These are phyloP conservation scores for Musca vetustissima DNA, from an alignment of 1,140 invertebrate genomes.

Conservation along the genomic window DNA sequence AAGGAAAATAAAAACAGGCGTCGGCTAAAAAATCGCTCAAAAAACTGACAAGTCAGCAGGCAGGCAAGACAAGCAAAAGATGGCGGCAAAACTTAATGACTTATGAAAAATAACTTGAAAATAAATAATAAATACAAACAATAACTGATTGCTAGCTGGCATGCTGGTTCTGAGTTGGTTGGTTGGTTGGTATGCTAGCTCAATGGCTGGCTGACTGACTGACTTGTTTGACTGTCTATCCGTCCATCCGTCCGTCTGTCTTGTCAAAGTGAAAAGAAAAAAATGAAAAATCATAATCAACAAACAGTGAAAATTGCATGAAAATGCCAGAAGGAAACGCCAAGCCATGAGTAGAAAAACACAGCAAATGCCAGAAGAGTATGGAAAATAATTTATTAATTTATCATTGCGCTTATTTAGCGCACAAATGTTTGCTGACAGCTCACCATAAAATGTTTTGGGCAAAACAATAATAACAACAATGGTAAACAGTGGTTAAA, in stretches of 20 bases:
- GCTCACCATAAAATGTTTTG: constrained; percentile 7
- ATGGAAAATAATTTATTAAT: constrained; percentile 39
- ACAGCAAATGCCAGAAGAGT: background rate
- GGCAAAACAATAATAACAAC: too few relatives aligned
- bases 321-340: background rate
- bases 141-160: too few relatives aligned
- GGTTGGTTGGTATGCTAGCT: too few relatives aligned
- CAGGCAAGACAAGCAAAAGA: background rate
- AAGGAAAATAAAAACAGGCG: background rate
- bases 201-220: too few relatives aligned
- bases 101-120: constrained; percentile 26
- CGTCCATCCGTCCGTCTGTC: too few relatives aligned
- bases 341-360: background rate
- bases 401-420: constrained; percentile 40
- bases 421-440: constrained; percentile 25
- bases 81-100: constrained; percentile 22
- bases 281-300: constrained; percentile 3
- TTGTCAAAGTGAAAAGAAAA: constrained; percentile 1
- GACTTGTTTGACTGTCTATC: too few relatives aligned
- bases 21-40: constrained; percentile 26
- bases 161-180: too few relatives aligned
- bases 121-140: constrained; percentile 18
- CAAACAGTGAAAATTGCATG: background rate
- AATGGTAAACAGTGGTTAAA: too few relatives aligned
- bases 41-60: constrained; percentile 5